Base-by-base conservation (phyloP, 2,113 vertebrate species). In the Struthidea cinerea region DNA sequence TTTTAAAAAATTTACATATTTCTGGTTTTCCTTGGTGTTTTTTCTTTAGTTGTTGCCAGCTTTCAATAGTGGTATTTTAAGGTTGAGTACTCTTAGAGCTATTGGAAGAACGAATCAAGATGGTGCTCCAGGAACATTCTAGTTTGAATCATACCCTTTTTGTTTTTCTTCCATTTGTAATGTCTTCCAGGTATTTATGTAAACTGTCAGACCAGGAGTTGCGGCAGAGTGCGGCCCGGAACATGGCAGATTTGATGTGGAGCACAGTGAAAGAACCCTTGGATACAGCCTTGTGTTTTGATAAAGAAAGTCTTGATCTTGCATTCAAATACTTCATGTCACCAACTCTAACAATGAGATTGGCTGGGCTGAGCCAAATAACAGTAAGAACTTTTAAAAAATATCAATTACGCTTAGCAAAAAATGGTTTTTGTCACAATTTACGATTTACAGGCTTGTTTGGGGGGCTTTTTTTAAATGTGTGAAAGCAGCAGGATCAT, bases 201-300 rank as follows among this genome's bases (percentile, higher is more conserved):
- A 99, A 99, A 95, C 98, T 99, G 89, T 99, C 99, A 44, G 99
- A 99, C 97, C 99, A 99, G 98, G 99, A 99, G 94, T 98, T 99
- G 97, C 98, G 99, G n/a, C 99, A 99, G 97, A 99, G 99, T 35
- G 99, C 99, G 3, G 99, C 99, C 11, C 98, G 99, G 74, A 99
- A 99, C 98, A 99, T 99, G 99, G 99, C 99, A 87, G 99, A 99
- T 97, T 98, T 99, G 95, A 99, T 99, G 99, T 99, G 99, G 99
- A 99, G 99, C 98, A 99, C 99, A 74, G 99, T 99, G 96, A 99
- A 99, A 98, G 99, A 99, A 91, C 99, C 99, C 5, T 97, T 99
- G 98, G 99, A 99, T 97, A 99, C 99, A 77, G 98, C 99, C 11
- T 97, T 99, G 97, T 99, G 99, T 97, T 99, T 99, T 96, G 99